Base-by-base conservation (phyloP, 2,113 vertebrate genomes). In the Glareola pratincola region DNA sequence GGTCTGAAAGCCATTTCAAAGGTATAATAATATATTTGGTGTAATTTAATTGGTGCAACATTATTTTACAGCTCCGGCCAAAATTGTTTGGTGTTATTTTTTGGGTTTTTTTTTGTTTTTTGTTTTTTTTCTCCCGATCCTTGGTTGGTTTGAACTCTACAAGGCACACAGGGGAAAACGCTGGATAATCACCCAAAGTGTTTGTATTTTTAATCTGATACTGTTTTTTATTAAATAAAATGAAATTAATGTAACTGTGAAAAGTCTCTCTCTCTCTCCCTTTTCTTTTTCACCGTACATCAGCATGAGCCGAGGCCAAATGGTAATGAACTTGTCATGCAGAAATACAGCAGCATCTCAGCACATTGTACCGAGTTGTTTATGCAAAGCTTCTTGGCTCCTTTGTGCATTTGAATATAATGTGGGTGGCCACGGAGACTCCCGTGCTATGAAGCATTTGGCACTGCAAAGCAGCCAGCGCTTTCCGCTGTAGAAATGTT, bases 1-100 rank as follows among this genome's bases (percentile, higher is more conserved):
- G 99, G 98, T 99, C 99, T 99, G 98, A 98, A 99, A 99, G 99
- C 99, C 99, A 99, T 99, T 99, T 98, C 98, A 98, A 98, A 98
- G 97, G 97, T 98, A 98, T 98, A 98, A 98, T 98, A 98, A 98
- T 98, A 98, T 98, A 98, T 98, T 98, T 98, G 98, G 98, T 98
- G 94, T 98, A 98, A 98, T 98, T 98, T 98, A 98, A 98, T 98
- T 98, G 98, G 98, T 98, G 97, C 97, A 98, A 97, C 98, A 94
- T 97, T 97, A 97, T 97, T 97, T 97, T 97, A 97, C 94, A 98
- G 97, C 97, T 98, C 97, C 67, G n/a, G 96, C 98, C 98, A 98
- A 98, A 98, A 97, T 97, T 92, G 88, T 91, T 97, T 93, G 80
- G 81, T 96, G 94, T 75, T 93, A 36, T 84, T 95, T 77, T 95